phyloP scores from a whole-genome alignment of 2,888 invertebrate genomes.

The Syrphus vitripennis region DNA sequence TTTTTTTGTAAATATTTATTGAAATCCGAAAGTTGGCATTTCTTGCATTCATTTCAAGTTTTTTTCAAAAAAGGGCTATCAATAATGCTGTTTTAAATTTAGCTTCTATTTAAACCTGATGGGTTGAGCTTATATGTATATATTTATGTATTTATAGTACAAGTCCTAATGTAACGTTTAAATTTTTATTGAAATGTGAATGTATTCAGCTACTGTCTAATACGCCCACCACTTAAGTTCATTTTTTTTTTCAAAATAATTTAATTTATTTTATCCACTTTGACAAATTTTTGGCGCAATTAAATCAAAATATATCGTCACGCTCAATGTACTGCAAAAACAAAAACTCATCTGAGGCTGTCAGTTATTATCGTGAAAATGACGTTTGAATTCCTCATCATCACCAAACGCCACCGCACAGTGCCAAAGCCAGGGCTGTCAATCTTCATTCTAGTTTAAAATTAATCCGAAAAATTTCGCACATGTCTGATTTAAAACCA shows the following conservation, averaged over 20 bases:
- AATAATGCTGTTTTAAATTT: too few relatives aligned
- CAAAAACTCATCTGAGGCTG: not conserved
- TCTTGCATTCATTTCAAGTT: too few relatives aligned
- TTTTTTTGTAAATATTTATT: too few relatives aligned
- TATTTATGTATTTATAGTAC: too few relatives aligned
- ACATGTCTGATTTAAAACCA: slow-evolving; percentile 22
- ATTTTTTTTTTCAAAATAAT: not conserved
- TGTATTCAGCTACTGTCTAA: too few relatives aligned
- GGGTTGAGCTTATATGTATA: too few relatives aligned
- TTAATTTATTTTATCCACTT: not conserved
- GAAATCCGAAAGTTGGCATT: too few relatives aligned
- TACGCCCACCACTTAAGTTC: too few relatives aligned
- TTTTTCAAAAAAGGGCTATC: too few relatives aligned
- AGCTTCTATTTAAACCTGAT: too few relatives aligned
- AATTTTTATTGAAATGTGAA: too few relatives aligned
- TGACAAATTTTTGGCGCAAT: not conserved
- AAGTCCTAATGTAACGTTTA: too few relatives aligned
- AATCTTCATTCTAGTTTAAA: slow-evolving; percentile 51
- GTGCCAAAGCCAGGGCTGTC: slow-evolving; percentile 35
- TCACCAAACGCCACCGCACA: not conserved
- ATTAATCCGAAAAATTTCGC: slow-evolving; percentile 18
- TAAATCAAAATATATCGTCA: not conserved
- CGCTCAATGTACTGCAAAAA: slow-evolving; percentile 18
- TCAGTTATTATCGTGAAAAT: not conserved
- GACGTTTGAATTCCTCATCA: not conserved